Conservation (phyloP, 1,140 invertebrate genomes). For the Calliopsis andreniformis region DNA sequence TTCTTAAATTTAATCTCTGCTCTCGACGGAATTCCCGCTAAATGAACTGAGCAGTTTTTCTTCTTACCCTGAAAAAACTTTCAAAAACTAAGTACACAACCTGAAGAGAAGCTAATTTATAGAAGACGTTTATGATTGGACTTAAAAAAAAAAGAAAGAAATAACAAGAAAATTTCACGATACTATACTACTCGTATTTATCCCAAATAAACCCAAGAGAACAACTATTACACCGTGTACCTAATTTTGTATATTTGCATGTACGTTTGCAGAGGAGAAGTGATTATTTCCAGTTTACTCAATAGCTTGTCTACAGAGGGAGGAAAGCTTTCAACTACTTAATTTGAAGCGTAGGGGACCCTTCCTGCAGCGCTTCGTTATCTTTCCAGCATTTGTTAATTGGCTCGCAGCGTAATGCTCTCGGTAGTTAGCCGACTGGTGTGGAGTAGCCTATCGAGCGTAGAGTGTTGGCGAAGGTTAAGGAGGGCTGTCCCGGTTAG, state of each 20-base stretch:
- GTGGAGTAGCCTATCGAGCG: constrained; percentile 7
- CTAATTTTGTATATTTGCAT: no score
- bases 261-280: no score
- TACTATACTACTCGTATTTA: no score
- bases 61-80: not conserved
- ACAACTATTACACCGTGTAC: no score
- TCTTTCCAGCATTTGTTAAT: constrained; percentile 7
- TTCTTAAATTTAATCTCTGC: constrained; percentile 14
- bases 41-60: not conserved
- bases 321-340: no score
- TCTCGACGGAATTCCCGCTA: not conserved
- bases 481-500: constrained; percentile 20
- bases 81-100: not conserved
- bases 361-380: not conserved
- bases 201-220: no score
- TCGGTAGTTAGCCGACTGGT: constrained; percentile 58
- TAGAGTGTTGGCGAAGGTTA: constrained; percentile 27
- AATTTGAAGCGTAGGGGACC: not conserved
- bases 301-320: no score
- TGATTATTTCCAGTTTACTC: no score
- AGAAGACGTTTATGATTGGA: not conserved
- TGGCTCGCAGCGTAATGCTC: constrained; percentile 27
- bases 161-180: not conserved
- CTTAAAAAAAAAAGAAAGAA: no score
- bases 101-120: not conserved